Base-by-base conservation (phyloP, 30 jellyfish, hydroid and myxozoan species). In the Euphysa ruthae region DNA sequence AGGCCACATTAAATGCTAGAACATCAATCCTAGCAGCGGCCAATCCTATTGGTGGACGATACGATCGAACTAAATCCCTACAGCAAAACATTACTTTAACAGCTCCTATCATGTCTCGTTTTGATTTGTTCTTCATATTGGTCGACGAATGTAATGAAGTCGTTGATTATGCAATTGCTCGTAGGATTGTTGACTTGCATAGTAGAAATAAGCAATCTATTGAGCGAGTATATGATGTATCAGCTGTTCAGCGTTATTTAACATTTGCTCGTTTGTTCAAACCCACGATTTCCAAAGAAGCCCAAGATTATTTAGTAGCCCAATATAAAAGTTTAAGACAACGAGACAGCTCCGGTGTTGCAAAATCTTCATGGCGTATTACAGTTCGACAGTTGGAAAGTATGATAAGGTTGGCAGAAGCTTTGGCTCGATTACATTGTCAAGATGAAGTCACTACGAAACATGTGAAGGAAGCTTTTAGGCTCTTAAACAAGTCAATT, bases 1-100 rank as follows among this genome's bases (percentile, higher is more conserved):
- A 87, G 93, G 99, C 99, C 1, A 92, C 99, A 25, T 61, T 92
- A 58, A 92, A 92, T 63, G 99, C 99, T 14, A 66, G 99, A 20
- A 92, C 99, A 32, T 92, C 99, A 12, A 92, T 92, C 4, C 70
- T 92, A 30, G 99, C 99, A 15, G 99, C 99, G 22, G 99, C 99
- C 0, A 92, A 92, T 43, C 99, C 99, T 24, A 66, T 92, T 57
- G 99, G 99, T 3, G 99, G 99, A 30, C 69, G 99, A 61, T 92
- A 92, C 35, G 99, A 92, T 73, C 74, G 99, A 44, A 71, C 94
- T 27, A 92, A 92, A 46, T 78, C 96, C 20, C 74, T 92, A n/a
- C 78, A 84, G 93, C 94, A 82, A 34, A 92, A 92, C 79, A 92
- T 82, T 27, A 83, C 82, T 16, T 82, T 92, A 34, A 74, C 96